phyloP scores from a whole-genome alignment of 2,888 invertebrate species.

The Micropterix aruncella region DNA sequence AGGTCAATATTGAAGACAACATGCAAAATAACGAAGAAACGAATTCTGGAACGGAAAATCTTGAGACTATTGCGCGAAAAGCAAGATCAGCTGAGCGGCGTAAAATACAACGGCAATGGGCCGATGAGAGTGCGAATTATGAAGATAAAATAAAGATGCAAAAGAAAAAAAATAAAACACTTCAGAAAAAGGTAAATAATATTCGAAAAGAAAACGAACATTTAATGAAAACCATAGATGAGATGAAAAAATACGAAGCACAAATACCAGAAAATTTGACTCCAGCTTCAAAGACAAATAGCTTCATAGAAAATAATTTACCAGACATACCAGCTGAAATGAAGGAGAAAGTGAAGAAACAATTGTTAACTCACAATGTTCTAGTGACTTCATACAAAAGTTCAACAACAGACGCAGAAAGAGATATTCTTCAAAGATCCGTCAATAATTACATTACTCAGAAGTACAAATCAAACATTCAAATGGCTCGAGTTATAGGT shows the following conservation, averaged over 20 bases:
- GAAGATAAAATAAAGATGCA: conserved; percentile 1
- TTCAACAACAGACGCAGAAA: conserved; percentile 2
- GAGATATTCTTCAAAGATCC: conserved; percentile 1
- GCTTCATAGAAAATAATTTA: conserved; percentile 1
- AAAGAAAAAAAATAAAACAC: conserved; percentile 3
- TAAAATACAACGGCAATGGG: conserved; percentile 1
- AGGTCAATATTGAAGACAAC: no score
- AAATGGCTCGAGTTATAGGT: conserved; percentile 3
- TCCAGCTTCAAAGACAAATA: conserved; percentile 1
- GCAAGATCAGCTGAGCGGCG: conserved; percentile 3
- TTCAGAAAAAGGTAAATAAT: no score
- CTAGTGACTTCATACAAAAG: conserved; percentile 1
- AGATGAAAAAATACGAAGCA: background rate
- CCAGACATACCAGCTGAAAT: conserved; percentile 1
- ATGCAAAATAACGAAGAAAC: no score
- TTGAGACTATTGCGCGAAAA: conserved; percentile 2
- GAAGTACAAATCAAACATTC: conserved; percentile 3
- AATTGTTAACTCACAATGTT: conserved; percentile 2
- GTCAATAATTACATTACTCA: background rate
- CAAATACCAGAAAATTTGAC: conserved; percentile 1
- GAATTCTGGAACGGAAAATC: background rate
- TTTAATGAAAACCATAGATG: conserved; percentile 1
- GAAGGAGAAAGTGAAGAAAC: conserved; percentile 3
- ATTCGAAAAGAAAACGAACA: conserved; percentile 2
- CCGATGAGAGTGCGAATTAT: conserved; percentile 2